Percentiles rank a stretch among this genome's conserved stretches.
phyloP scores from a whole-genome alignment of 2,113 vertebrate genomes.

The Dromaius novaehollandiae region DNA sequence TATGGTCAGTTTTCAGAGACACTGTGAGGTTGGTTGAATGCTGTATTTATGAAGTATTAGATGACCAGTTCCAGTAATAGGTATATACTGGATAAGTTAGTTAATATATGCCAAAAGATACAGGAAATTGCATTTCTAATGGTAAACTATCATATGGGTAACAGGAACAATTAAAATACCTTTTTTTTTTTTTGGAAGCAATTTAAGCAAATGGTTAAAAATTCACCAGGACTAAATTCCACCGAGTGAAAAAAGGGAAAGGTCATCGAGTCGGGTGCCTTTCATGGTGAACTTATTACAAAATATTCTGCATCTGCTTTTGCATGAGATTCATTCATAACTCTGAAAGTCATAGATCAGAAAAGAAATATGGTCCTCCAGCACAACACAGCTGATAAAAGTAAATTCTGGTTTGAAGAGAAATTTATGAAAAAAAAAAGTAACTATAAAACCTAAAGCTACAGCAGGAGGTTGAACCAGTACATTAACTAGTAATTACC shows the following conservation, averaged over 20 bases:
- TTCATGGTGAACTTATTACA: background rate
- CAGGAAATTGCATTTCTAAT: background rate
- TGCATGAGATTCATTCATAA: background rate
- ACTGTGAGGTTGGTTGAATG: background rate
- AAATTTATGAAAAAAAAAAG: background rate
- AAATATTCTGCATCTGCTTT: background rate
- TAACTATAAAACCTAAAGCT: background rate
- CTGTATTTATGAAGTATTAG: background rate
- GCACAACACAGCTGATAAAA: background rate
- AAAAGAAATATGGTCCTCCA: background rate
- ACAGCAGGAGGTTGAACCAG: background rate
- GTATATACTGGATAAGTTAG: background rate
- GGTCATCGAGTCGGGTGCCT: rapidly evolving
- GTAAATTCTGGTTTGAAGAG: background rate
- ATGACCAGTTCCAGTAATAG: background rate
- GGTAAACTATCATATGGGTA: rapidly evolving
- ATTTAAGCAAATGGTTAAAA: background rate
- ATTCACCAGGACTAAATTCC: background rate
- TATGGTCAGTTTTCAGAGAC: background rate
- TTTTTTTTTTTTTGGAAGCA: background rate
- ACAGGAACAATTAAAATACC: background rate
- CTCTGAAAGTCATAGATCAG: background rate
- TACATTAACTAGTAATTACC: background rate
- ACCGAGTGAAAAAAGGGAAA: background rate
- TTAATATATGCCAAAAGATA: background rate